Conservation (phyloP, 2,113 vertebrate genomes). For the Miniopterus natalensis region DNA sequence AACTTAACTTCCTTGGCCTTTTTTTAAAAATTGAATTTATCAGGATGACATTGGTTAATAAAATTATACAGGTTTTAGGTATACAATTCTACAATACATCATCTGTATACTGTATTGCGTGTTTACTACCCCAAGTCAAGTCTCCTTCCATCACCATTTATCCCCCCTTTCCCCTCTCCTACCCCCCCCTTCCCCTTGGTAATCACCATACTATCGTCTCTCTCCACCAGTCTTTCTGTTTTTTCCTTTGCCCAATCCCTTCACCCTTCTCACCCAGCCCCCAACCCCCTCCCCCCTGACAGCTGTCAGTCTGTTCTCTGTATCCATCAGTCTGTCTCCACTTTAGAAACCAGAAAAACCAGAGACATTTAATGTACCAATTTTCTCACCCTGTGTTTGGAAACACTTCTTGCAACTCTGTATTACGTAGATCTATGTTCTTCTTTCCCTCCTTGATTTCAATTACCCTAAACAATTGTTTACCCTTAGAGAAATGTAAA, state of each 20-base stretch:
- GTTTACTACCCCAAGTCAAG: not conserved
- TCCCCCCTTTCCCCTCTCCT: not conserved
- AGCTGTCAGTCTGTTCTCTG: not conserved
- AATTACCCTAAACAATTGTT: constrained; percentile 46
- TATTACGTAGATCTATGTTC: constrained; percentile 36
- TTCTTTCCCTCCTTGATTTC: not conserved
- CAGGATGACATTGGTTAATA: not conserved
- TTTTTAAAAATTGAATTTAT: not conserved
- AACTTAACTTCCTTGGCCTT: constrained; percentile 45
- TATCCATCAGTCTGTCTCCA: not conserved
- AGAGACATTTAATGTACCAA: constrained; percentile 28
- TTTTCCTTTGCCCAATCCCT: not conserved
- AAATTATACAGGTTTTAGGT: not conserved
- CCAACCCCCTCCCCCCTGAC: not conserved
- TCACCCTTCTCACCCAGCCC: not conserved
- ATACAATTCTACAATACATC: not conserved
- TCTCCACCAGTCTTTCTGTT: not conserved
- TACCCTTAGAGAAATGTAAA: not conserved
- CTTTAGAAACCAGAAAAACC: constrained; percentile 30
- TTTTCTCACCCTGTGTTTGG: constrained; percentile 33
- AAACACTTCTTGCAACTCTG: constrained; percentile 47
- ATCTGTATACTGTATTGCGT: not conserved
- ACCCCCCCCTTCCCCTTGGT: not conserved
- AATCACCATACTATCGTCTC: not conserved
- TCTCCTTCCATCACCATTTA: not conserved